phyloP scores from a whole-genome alignment of 2,888 invertebrate genomes.

The Synergus umbraculus region DNA sequence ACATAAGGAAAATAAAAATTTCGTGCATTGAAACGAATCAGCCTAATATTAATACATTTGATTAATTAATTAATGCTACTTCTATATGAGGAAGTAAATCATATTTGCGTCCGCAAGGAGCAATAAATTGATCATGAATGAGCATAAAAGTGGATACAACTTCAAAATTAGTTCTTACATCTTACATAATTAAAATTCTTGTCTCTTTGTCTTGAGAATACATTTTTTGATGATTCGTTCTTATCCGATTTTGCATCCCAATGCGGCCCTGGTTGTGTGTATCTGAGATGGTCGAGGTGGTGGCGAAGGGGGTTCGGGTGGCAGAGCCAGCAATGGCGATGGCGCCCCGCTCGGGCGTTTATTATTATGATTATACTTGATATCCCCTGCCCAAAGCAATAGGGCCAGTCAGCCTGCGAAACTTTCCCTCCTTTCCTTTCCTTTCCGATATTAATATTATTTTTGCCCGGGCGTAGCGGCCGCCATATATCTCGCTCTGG shows the following conservation, averaged over 20 bases:
- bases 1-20: too few relatives aligned
- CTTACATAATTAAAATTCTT: too few relatives aligned
- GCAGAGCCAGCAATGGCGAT: conserved; percentile 73
- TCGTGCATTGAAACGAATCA: too few relatives aligned
- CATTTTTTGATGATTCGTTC: too few relatives aligned
- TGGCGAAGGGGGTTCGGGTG: conserved; percentile 57
- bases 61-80: too few relatives aligned
- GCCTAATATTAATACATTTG: too few relatives aligned
- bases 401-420: conserved; percentile 75
- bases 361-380: conserved; percentile 77
- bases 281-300: conserved; percentile 63
- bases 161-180: too few relatives aligned
- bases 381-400: conserved; percentile 76
- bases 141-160: too few relatives aligned
- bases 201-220: too few relatives aligned
- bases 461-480: conserved; percentile 77
- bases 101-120: too few relatives aligned
- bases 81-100: too few relatives aligned
- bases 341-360: conserved; percentile 74
- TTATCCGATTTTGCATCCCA: neutral
- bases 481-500: conserved; percentile 77
- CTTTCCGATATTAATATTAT: conserved; percentile 77
- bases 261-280: conserved; percentile 28
- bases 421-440: conserved; percentile 74
- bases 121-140: too few relatives aligned